Percentiles rank a stretch among this genome's conserved stretches.
Evolutionary conservation across 2,113 vertebrate species (phyloP).

Genomic region (Microtus montanus): DNA sequence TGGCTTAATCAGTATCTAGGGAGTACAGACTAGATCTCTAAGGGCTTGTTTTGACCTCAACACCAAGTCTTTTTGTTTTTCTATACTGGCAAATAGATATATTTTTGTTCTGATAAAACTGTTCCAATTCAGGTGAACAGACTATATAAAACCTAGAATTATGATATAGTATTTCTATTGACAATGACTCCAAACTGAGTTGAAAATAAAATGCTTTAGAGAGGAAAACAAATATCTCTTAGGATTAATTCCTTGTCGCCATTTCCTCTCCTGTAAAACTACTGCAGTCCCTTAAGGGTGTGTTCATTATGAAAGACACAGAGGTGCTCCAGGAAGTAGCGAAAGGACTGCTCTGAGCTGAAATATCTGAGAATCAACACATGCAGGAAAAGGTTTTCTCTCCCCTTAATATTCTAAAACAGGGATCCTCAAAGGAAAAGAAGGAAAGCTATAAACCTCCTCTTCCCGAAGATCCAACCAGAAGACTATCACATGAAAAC

Average conservation of each 20-base stretch:
- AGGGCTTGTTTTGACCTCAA: conserved; percentile 30
- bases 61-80: conserved; percentile 7
- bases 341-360: background rate
- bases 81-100: background rate
- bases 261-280: background rate
- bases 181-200: conserved; percentile 39
- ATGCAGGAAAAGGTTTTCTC: background rate
- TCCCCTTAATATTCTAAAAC: background rate
- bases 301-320: background rate
- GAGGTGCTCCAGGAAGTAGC: background rate
- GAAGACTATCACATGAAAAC: background rate
- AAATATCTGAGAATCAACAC: background rate
- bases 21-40: background rate
- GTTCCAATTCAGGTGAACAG: conserved; percentile 45
- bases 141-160: conserved; percentile 36
- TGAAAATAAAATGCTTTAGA: conserved; percentile 33
- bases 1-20: background rate
- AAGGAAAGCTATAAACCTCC: background rate
- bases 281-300: background rate
- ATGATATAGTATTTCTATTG: background rate
- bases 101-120: conserved; percentile 22
- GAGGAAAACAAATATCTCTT: background rate
- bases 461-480: background rate
- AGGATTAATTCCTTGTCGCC: conserved; percentile 31
- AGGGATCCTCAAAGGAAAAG: background rate